Percentiles rank a stretch among this genome's conserved stretches.
Conservation (phyloP, 2,113 vertebrate species). For the Halcyon malimbica region DNA sequence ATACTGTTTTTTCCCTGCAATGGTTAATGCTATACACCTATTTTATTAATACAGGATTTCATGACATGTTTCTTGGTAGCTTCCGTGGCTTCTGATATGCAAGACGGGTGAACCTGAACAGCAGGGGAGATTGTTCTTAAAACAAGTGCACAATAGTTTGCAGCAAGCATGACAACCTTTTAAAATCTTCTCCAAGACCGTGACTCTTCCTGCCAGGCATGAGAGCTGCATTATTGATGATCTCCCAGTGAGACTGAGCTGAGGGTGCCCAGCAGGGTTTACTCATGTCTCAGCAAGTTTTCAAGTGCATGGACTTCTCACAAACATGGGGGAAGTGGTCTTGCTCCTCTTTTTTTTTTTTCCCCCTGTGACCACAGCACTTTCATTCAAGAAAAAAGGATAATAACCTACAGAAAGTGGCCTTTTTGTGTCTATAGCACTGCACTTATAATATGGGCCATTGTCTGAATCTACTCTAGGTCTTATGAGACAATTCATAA, state of each 20-base stretch:
- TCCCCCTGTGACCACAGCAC: background rate
- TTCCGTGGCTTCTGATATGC: background rate
- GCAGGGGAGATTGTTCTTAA: background rate
- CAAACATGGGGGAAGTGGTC: background rate
- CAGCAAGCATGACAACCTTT: background rate
- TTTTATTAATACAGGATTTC: background rate
- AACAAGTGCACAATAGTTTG: background rate
- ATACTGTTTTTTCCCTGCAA: background rate
- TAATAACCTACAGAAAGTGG: rapidly evolving
- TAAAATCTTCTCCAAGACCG: background rate
- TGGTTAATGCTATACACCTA: background rate
- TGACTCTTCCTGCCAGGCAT: background rate
- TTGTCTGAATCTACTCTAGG: background rate
- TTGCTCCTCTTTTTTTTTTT: background rate
- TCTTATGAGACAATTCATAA: background rate
- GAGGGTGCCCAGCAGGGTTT: background rate
- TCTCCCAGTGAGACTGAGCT: background rate
- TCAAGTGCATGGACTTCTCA: background rate
- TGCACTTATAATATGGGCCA: background rate
- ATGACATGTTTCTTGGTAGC: background rate
- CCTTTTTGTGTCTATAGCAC: background rate
- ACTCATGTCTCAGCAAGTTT: background rate
- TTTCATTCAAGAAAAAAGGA: background rate
- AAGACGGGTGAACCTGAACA: background rate
- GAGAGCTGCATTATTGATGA: rapidly evolving